Evolutionary conservation across 2,797 vertebrate genomes (phyloP).

Genomic region (Nannoperca obscura): DNA sequence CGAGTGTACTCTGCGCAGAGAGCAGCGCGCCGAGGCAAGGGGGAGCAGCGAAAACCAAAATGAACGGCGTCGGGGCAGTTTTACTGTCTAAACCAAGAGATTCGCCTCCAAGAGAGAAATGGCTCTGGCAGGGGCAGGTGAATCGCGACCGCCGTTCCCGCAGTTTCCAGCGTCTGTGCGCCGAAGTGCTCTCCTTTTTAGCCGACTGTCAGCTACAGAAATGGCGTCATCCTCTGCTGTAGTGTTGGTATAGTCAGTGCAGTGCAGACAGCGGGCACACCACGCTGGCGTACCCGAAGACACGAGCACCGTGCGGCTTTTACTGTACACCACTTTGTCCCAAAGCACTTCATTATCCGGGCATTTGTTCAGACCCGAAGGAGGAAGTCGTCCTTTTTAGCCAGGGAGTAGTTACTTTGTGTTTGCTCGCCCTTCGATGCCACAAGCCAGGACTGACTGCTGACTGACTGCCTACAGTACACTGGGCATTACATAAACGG

Average conservation of each 20-base stretch:
- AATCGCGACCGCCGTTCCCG: conserved; percentile 41
- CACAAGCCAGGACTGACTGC: conserved; percentile 49
- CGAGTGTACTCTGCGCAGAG: conserved; percentile 67
- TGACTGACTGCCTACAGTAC: conserved; percentile 52
- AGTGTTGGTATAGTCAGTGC: conserved; percentile 67
- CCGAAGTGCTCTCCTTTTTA: conserved; percentile 62
- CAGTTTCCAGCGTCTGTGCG: conserved; percentile 42
- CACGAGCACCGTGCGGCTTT: conserved; percentile 29
- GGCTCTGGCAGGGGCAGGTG: conserved; percentile 49
- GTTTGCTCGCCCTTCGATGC: conserved; percentile 52
- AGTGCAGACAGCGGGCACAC: conserved; percentile 65
- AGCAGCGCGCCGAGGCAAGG: conserved; percentile 51
- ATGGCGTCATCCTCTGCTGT: conserved; percentile 88
- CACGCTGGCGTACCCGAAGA: conserved; percentile 57
- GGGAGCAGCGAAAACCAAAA: conserved; percentile 52
- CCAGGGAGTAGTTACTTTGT: conserved; percentile 44
- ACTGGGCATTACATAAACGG: conserved; percentile 79
- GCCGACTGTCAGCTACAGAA: conserved; percentile 82
- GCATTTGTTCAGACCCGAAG: conserved; percentile 30
- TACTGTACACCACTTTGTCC: conserved; percentile 9
- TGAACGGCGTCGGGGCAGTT: conserved; percentile 35
- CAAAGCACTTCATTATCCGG: conserved; percentile 21
- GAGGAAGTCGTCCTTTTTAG: conserved; percentile 14
- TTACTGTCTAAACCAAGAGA: conserved; percentile 18
- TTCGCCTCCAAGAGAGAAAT: conserved; percentile 18